Percentiles rank a stretch among this genome's conserved stretches.
phyloP scores from a whole-genome alignment of 2,888 invertebrate species.

The Chloroclystis v-ata region DNA sequence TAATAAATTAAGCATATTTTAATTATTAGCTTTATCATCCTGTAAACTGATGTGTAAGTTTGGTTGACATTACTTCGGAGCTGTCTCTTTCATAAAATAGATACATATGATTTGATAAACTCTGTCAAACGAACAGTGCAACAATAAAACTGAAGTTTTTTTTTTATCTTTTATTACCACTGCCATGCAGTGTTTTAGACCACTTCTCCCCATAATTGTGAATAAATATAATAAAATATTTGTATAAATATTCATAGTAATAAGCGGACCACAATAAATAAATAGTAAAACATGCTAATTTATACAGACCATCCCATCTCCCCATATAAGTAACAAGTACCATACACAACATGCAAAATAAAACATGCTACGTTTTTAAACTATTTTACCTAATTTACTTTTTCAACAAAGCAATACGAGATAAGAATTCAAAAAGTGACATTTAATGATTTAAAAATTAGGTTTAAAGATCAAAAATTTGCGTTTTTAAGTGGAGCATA shows the following conservation, averaged over 20 bases:
- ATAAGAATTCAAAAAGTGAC: no score
- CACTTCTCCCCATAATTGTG: constrained; percentile 4
- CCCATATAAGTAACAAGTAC: constrained; percentile 11
- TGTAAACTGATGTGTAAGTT: not conserved
- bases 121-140: constrained; percentile 20
- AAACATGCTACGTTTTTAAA: constrained; percentile 21
- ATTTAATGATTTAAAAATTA: no score
- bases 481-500: no score
- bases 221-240: constrained; percentile 20
- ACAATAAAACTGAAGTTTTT: constrained; percentile 19
- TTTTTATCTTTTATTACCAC: constrained; percentile 10
- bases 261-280: constrained; percentile 26
- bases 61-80: constrained; percentile 13
- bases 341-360: constrained; percentile 19
- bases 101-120: constrained; percentile 10
- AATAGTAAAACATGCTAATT: constrained; percentile 19
- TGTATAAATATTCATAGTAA: constrained; percentile 18
- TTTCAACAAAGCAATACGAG: no score
- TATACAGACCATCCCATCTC: constrained; percentile 26
- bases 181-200: constrained; percentile 18
- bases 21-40: no score
- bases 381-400: not conserved
- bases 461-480: constrained; percentile 12
- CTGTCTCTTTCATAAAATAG: constrained; percentile 10
- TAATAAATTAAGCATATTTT: no score